Evolutionary conservation across 1,140 invertebrate genomes (phyloP), one percentile per base, ranked within the genome.

Genomic region (Yoshiicerus persimilis): DNA sequence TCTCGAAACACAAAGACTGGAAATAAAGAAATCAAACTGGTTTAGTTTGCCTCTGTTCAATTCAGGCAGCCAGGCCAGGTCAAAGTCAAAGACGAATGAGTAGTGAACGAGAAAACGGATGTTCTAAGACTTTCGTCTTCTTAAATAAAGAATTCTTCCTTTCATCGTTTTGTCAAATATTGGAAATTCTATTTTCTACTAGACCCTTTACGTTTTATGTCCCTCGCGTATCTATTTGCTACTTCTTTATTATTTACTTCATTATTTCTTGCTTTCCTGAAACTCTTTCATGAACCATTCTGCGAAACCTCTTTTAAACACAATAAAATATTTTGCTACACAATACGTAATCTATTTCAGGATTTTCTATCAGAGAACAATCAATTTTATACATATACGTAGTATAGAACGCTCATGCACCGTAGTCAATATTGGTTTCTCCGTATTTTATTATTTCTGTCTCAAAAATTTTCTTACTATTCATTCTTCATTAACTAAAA

Each of bases 111-210:
- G 30, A 27, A 4, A 30, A 70, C 25, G 27, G 25, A 70, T 70
- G 25, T 47, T n/a, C 62, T 30, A 13, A 10, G 30, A 70, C 66
- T 70, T 64, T 64, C 39, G 23, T 64, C 62, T 70, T 3, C 30
- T 20, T 23, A 80, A 80, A 80, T 80, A 80, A 80, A 80, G 75
- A 80, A 80, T 80, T 80, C 75, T 32, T 80, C 34, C 75, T 34
- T 80, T 80, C 30, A 23, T 80, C 75, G 32, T 80, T 36, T 80
- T 32, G 32, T 36, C 32, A 80, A 80, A 80, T 30, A 80, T 38
- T 36, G 75, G 30, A 80, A 80, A 80, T 38, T n/a, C 13, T 80
- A 80, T 80, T 80, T 80, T 23, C 34, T 5, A 32, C 5, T 0
- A 32, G n/a, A 80, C 6, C 9, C 16, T 30, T 13, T 32, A 30